These are phyloP conservation scores for Cyrtonyx montezumae DNA, from an alignment of 2,113 vertebrate genomes.

Conservation along the genomic window DNA sequence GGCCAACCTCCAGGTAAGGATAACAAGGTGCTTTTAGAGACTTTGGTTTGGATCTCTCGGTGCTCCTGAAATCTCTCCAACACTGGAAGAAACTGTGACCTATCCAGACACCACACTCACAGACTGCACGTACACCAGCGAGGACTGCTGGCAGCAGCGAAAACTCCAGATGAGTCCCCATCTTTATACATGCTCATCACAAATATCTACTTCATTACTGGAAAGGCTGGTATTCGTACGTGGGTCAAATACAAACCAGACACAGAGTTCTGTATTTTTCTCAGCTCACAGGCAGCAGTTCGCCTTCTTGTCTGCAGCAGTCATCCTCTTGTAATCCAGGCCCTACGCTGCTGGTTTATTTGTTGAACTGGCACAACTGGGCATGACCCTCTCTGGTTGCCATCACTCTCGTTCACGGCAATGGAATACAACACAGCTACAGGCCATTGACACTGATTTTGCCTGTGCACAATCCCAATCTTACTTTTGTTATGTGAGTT, in stretches of 20 bases:
- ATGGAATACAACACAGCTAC: neutral
- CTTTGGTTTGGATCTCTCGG: neutral
- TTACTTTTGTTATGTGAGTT: neutral
- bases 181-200: neutral
- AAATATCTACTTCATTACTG: neutral
- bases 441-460: neutral
- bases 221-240: neutral
- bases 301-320: neutral
- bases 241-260: neutral
- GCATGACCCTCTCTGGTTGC: neutral
- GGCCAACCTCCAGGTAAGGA: neutral
- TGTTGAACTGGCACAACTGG: neutral
- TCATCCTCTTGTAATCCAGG: neutral
- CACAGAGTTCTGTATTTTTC: neutral
- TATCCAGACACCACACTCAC: fast-evolving
- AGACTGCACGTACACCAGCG: neutral
- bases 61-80: neutral
- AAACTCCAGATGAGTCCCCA: neutral
- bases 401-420: neutral
- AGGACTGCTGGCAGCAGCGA: neutral
- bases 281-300: neutral
- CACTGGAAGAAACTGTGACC: neutral
- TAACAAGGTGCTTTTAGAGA: neutral
- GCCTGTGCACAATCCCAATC: neutral
- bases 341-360: neutral